These are phyloP conservation scores for Tenodera sinensis DNA, from an alignment of 2,888 invertebrate species.

Conservation along the genomic window DNA sequence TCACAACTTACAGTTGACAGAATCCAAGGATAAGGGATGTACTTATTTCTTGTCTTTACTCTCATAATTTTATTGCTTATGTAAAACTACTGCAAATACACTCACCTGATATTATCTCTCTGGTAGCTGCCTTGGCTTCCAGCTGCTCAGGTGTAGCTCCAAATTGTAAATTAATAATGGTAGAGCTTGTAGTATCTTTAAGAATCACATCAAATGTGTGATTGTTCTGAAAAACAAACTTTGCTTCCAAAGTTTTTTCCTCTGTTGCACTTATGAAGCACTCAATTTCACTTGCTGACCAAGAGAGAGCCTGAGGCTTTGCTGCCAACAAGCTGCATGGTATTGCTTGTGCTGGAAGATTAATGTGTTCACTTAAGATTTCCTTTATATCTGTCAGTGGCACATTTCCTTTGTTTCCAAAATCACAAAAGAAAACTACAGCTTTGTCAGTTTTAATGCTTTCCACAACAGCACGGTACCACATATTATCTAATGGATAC, in stretches of 20 bases:
- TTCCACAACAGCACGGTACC: constrained; percentile 36
- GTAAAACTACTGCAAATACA: too few relatives aligned
- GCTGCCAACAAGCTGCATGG: constrained; percentile 7
- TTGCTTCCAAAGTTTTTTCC: constrained; percentile 38
- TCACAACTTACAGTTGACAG: too few relatives aligned
- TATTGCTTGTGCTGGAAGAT: constrained; percentile 17
- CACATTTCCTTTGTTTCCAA: constrained; percentile 35
- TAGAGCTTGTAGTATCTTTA: constrained; percentile 26
- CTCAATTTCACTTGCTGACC: constrained; percentile 33
- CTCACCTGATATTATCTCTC: too few relatives aligned
- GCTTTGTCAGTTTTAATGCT: constrained; percentile 21
- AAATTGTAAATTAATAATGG: constrained; percentile 21
- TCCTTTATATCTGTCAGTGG: constrained; percentile 27
- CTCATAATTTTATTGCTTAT: too few relatives aligned
- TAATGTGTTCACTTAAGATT: constrained; percentile 7
- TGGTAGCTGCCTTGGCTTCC: background rate
- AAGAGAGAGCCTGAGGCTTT: constrained; percentile 15
- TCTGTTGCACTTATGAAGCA: constrained; percentile 35
- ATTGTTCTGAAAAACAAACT: constrained; percentile 39
- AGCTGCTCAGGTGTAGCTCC: background rate
- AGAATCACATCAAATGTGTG: constrained; percentile 37
- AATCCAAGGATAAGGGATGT: too few relatives aligned
- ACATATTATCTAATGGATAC: constrained; percentile 37
- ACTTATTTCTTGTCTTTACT: too few relatives aligned
- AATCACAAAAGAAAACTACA: constrained; percentile 36